phyloP scores from a whole-genome alignment of 2,797 vertebrate species.

The Capromys pilorides region DNA sequence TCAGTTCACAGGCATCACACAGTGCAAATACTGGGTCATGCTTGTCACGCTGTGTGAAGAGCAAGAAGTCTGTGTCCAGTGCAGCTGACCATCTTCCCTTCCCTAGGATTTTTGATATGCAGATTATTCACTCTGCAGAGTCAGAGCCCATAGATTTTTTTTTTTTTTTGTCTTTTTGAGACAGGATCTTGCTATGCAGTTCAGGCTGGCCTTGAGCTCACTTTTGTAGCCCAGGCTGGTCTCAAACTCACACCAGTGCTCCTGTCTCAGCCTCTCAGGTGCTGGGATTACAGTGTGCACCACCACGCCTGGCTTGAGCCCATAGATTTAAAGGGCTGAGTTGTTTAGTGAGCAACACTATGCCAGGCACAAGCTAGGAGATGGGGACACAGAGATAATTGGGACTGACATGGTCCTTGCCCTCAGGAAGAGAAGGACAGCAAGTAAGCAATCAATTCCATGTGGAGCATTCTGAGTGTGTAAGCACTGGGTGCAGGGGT shows the following conservation, averaged over 20 bases:
- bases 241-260: too few species aligned
- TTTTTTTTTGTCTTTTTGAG: too few species aligned
- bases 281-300: too few species aligned
- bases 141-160: not conserved
- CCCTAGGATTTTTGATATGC: not conserved
- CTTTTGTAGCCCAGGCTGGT: too few species aligned
- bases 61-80: not conserved
- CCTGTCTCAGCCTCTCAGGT: too few species aligned
- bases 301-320: too few species aligned
- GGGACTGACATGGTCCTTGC: not conserved
- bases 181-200: too few species aligned
- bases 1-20: not conserved
- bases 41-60: not conserved
- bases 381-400: not conserved
- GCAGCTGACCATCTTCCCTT: not conserved
- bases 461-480: not conserved
- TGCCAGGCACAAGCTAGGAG: not conserved
- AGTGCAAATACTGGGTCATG: not conserved
- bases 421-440: not conserved
- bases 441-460: not conserved
- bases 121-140: not conserved
- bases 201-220: too few species aligned
- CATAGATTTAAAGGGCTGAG: not conserved
- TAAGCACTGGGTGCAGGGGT: not conserved
- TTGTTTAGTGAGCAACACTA: not conserved